Evolutionary conservation across 2,113 vertebrate genomes (phyloP), one percentile per base, ranked within the genome.

Genomic region (Abramis brama): DNA sequence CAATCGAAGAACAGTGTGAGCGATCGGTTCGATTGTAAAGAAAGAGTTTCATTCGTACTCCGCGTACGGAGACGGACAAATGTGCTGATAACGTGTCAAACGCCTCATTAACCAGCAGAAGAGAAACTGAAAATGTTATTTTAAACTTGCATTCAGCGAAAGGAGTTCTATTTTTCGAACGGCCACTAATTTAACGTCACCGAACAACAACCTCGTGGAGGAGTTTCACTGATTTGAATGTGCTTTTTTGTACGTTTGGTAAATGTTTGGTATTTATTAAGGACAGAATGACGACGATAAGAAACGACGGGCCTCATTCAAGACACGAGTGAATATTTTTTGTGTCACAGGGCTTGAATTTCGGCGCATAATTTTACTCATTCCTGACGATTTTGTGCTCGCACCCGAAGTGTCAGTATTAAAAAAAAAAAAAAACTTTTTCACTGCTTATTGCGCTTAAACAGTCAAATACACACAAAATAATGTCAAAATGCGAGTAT

Each of bases 101-200:
- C 25, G 79, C 30, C 60, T 82, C 85, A 64, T 87, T 59, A 73
- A 70, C 82, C 86, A 84, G 86, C 82, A 43, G 43, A 43, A 9
- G 9, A 59, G 59, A 70, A 39, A 86, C 71, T 23, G 79, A 19
- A 21, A 50, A 75, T 83, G 15, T 60, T 17, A 73, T 50, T 76
- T n/a, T 77, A 75, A 39, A 87, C 59, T 84, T 86, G 62, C 36
- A 45, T 64, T 39, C 57, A 52, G 43, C 10, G 70, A 77, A 68
- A 23, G 62, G 78, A 88, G 45, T 27, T 83, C 62, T 86, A 86
- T 88, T 88, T 88, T 84, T 84, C 25, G 71, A 84, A 64, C 6
- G 21, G 33, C 33, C 83, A 75, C 78, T 57, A 77, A 71, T 74
- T 83, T 70, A 64, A 83, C 45, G 47, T 79, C 21, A 6, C 30